Evolutionary conservation across 2,888 invertebrate genomes (phyloP).

Genomic region (Escarpia spicata): DNA sequence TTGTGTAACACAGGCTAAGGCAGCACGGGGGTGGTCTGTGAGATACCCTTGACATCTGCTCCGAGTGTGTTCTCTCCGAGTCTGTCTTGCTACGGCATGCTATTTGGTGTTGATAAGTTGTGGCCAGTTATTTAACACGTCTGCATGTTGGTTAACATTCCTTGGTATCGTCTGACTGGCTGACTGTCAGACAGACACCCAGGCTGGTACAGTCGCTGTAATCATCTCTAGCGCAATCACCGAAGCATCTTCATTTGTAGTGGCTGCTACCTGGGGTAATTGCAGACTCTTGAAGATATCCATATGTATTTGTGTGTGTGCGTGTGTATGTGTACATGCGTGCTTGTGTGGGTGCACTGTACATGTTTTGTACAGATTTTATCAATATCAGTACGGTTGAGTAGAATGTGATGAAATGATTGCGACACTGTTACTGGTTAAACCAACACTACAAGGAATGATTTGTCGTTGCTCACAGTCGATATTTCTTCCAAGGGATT

Average conservation of each 20-base stretch:
- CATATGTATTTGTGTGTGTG: neutral
- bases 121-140: constrained; percentile 7
- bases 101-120: neutral
- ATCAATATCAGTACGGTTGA: neutral
- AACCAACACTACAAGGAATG: neutral
- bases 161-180: neutral
- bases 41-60: neutral
- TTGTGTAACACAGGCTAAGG: neutral
- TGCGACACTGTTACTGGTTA: neutral
- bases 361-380: neutral
- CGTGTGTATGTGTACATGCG: neutral
- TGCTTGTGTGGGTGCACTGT: no score
- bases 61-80: neutral
- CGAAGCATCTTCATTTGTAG: neutral
- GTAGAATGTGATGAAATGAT: neutral
- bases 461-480: neutral
- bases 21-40: neutral
- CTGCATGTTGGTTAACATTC: constrained; percentile 14
- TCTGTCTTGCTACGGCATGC: neutral
- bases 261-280: neutral
- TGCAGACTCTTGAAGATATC: neutral
- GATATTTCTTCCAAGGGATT: neutral
- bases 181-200: neutral
- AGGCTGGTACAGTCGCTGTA: no score
- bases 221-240: neutral